Conservation (phyloP, 2,113 vertebrate species). For the Conger conger region DNA sequence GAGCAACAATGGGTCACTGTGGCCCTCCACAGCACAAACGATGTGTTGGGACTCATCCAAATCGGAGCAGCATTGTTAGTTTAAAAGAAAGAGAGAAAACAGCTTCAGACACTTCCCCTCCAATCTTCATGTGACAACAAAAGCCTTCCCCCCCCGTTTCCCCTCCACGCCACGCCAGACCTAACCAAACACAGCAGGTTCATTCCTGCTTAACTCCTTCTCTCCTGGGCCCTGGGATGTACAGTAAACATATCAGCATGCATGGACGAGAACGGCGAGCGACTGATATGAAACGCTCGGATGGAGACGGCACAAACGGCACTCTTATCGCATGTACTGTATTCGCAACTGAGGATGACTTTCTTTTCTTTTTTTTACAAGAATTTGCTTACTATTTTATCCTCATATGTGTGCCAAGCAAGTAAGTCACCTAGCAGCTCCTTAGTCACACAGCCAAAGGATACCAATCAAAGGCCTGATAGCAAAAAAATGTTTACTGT, state of each 20-base stretch:
- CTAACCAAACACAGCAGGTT: conserved; percentile 21
- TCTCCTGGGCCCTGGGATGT: background rate
- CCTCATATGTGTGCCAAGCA: conserved; percentile 20
- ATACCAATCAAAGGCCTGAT: background rate
- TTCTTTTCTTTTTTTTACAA: background rate
- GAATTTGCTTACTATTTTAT: conserved; percentile 27
- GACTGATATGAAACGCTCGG: background rate
- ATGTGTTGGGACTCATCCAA: conserved; percentile 62
- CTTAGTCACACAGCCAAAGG: background rate
- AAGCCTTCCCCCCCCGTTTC: conserved; percentile 26
- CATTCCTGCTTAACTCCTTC: conserved; percentile 3
- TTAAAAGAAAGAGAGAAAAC: conserved; percentile 39
- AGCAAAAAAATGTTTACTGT: background rate
- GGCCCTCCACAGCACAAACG: conserved; percentile 63
- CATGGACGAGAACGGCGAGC: background rate
- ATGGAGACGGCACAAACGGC: background rate
- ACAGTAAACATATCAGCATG: background rate
- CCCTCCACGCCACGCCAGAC: conserved; percentile 17
- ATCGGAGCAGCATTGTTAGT: conserved; percentile 40
- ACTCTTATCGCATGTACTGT: background rate
- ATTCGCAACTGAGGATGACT: background rate
- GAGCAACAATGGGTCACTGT: conserved; percentile 40
- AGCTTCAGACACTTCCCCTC: conserved; percentile 61
- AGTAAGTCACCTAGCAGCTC: background rate
- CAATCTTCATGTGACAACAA: conserved; percentile 62